Base-by-base conservation (phyloP, 2,888 invertebrate species). In the Timema podura region DNA sequence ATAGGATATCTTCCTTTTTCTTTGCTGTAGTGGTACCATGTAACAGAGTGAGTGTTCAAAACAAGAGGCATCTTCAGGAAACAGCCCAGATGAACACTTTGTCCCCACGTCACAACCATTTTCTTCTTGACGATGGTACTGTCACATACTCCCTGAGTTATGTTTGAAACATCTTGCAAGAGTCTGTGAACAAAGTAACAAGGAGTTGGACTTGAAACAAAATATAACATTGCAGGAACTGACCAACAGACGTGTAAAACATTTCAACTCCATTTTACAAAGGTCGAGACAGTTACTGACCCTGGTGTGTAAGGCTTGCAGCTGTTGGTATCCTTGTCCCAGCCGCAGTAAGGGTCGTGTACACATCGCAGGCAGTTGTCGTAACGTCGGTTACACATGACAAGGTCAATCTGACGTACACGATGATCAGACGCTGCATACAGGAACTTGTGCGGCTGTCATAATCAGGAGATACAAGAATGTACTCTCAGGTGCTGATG, bases 311-410 rank as follows among this genome's bases (percentile, higher is more conserved):
- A 95, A 48, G 95, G 92, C 77, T 93, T 90, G 83, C 96, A 96
- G 68, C 91, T 89, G 75, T 91, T 91, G n/a, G 89, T 88, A 75
- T 95, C 94, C 76, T 93, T 90, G 80, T 96, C 96, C 97, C 97
- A 97, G 48, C 96, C 96, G 80, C 97, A 97, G 82, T 97, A 96
- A 0, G 97, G 97, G 83, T 97, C 97, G 79, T 94, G 91, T 30
- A 96, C 93, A 83, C 97, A 97, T 70, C 95, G 86, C 77, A 95
- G 87, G 81, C 96, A 97, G 79, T 92, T 95, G 83, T 95, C 93
- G 82, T 96, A 96, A 76, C 95, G 88, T 67, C 92, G 87, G 76
- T 92, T 91, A 81, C 96, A 96, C 87, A 96, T 89, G 70, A 94
- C 92, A 76, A 96, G 83, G 78, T 95, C 92, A 76, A 96, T 90